Percentiles rank a stretch among this genome's conserved stretches.
Conservation (phyloP, 2,113 vertebrate genomes). For the Microcebus murinus region DNA sequence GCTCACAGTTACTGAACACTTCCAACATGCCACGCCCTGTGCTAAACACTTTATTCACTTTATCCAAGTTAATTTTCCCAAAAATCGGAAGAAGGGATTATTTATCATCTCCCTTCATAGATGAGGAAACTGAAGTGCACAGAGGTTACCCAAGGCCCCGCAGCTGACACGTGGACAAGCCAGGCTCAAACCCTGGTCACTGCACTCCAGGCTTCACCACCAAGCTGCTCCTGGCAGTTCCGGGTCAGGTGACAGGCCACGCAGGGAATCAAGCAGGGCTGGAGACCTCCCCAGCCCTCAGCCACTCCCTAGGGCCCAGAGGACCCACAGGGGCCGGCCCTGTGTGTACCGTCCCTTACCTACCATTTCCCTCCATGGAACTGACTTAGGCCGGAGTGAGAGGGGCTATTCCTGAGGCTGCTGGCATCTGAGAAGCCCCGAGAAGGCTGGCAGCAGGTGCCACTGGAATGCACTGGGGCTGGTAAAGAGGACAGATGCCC, state of each 20-base stretch:
- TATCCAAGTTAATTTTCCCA: neutral
- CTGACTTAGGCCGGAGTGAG: neutral
- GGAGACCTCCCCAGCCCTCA: neutral
- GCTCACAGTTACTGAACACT: neutral
- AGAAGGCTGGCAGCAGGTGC: neutral
- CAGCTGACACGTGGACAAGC: neutral
- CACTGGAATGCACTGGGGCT: rapidly evolving
- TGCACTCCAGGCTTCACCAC: neutral
- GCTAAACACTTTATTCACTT: neutral
- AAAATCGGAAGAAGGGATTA: neutral
- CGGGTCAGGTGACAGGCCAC: neutral
- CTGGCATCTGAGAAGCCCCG: no score
- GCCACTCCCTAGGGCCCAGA: neutral
- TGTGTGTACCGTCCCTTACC: neutral
- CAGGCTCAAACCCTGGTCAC: neutral
- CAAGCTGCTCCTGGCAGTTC: neutral
- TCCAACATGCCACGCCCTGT: neutral
- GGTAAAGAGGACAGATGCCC: neutral
- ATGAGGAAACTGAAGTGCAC: neutral
- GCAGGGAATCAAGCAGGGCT: neutral
- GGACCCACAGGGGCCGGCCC: neutral
- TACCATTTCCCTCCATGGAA: neutral
- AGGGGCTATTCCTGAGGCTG: no score
- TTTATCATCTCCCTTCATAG: neutral
- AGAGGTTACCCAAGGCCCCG: neutral